Evolutionary conservation across 2,888 invertebrate genomes (phyloP), one percentile per base, ranked within the genome.

Genomic region (Coleophora flavipennella): DNA sequence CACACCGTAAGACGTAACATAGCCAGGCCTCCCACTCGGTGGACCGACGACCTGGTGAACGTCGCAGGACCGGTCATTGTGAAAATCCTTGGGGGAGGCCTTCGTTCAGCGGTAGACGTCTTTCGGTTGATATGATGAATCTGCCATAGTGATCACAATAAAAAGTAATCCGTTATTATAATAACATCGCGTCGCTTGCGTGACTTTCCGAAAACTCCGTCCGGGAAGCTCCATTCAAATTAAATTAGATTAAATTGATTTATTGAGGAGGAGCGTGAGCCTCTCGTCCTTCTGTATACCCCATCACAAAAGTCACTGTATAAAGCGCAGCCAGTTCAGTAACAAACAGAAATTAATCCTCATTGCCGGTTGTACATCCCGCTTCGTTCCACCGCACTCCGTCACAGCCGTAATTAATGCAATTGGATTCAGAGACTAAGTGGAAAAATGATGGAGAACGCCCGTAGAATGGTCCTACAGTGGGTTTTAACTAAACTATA

Each of bases 231-330:
- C 65, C 69, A 64, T 63, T 69, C 60, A 75, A 83, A 83, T 80
- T 80, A 79, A 80, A 81, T 83, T 80, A 83, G 74, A 81, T 79
- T 75, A 79, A 84, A 83, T 83, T 84, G 83, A 83, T 83, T 83
- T 83, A 80, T 76, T 70, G 70, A 65, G 58, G 60, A 69, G 68
- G 67, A 71, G 62, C 74, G 74, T 68, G 71, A 68, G 64, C 44
- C 51, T 52, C 41, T 45, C 41, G 44, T 44, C 46, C 46, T 46
- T 38, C 29, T 48, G 32, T 41, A 38, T 41, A 39, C 11, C 12
- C 10, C 9, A 20, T 12, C 40, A 14, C 33, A 33, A 34, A 29
- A 11, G 4, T 9, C 11, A 1, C n/a, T 29, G 4, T 7, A 3
- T 29, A 29, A 29, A n/a, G 8, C 29, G 4, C 11, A 10, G 29